Evolutionary conservation across 2,113 vertebrate genomes (phyloP).

Genomic region (Hiodon alosoides): DNA sequence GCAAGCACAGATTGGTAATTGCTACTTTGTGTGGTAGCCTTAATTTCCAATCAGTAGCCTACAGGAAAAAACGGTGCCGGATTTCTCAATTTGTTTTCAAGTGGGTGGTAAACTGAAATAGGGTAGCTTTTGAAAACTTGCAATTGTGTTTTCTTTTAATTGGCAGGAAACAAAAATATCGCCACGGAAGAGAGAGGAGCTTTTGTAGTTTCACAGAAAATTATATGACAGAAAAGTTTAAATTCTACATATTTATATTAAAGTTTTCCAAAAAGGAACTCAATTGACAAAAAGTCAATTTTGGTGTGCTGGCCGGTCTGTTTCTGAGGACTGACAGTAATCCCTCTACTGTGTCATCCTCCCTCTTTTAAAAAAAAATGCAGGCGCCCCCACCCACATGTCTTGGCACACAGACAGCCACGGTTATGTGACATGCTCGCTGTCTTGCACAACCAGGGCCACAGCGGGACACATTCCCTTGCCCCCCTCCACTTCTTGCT

Average conservation of each 20-base stretch:
- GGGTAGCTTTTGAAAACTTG: neutral
- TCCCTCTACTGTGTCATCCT: neutral
- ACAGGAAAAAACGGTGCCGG: neutral
- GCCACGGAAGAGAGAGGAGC: neutral
- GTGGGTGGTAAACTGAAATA: neutral
- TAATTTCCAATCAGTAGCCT: neutral
- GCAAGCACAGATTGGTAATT: neutral
- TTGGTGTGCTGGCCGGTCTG: too few relatives aligned
- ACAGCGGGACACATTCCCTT: neutral
- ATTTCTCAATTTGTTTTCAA: neutral
- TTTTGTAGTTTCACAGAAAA: too few relatives aligned
- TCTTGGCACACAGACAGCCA: neutral
- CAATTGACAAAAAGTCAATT: too few relatives aligned
- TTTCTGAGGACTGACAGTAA: neutral
- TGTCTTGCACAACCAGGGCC: slow-evolving; percentile 3
- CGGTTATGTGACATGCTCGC: slow-evolving; percentile 7
- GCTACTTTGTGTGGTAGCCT: neutral
- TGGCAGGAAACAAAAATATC: neutral
- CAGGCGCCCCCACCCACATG: neutral
- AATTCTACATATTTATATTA: too few relatives aligned
- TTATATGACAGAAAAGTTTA: neutral
- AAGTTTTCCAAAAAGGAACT: too few relatives aligned
- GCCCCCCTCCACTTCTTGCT: neutral
- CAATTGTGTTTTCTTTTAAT: neutral
- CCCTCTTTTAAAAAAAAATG: neutral